Base-by-base conservation (phyloP, 2,888 invertebrate genomes). In the Antheraea yamamai region DNA sequence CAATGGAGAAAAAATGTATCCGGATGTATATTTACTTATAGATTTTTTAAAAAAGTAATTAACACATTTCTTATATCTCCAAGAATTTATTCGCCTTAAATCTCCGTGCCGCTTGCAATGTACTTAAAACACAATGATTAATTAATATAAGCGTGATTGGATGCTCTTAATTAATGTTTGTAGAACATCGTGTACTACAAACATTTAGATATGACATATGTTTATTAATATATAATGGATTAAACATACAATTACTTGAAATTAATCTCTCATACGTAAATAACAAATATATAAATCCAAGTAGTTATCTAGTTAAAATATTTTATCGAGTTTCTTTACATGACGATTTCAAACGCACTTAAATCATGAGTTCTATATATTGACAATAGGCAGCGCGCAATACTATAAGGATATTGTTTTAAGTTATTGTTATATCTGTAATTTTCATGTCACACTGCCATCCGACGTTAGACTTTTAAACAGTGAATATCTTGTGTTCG, bases 141-240 rank as follows among this genome's bases (percentile, higher is more conserved):
- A 70, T 39, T 18, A 23, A 39, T 39, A 30, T 2, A 35, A 35
- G 4, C n/a, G 39, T 35, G 39, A 70, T 70, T 70, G 70, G 20
- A 20, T 39, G 70, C 7, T n/a, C 70, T 70, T 70, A 70, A 70
- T 70, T 39, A 70, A 14, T 39, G 39, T 39, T 39, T 70, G 39
- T 39, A n/a, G 70, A 16, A 39, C 70, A 70, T n/a, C 39, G n/a
- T 39, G 70, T 20, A n/a, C n/a, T 70, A 35, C n/a, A 39, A 70
- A 70, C 35, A 7, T 20, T 20, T 26, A 70, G 70, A 70, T 10
- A 39, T 39, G 70, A 7, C 70, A 35, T 20, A 39, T 70, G 3
- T 39, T 39, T 70, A 35, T n/a, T 39, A n/a, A 35, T 58, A n/a
- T 35, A 30, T 12, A 71, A n/a, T 61, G 35, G 7, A 47, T 47